Conservation (phyloP, 2,797 vertebrate species). For the Acipenser oxyrinchus region DNA sequence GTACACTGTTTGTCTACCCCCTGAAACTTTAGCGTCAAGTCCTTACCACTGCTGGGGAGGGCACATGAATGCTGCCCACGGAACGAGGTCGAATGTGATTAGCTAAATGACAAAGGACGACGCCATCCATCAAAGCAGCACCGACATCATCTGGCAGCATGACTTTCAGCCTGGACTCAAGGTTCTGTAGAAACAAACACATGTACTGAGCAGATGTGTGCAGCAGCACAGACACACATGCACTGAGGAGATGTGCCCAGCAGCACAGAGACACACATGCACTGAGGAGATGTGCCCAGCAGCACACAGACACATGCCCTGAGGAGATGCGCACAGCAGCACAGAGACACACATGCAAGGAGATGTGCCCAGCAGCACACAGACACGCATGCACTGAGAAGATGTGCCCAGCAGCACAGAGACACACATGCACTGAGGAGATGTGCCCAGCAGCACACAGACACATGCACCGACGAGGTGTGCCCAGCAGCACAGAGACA, state of each 20-base stretch:
- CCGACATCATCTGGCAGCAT: conserved; percentile 93
- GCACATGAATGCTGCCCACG: conserved; percentile 95
- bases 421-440: neutral
- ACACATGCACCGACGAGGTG: neutral
- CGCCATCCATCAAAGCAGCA: conserved; percentile 92
- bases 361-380: too few relatives aligned
- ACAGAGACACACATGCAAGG: too few relatives aligned
- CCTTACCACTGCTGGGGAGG: conserved; percentile 94
- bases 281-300: neutral
- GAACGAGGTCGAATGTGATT: conserved; percentile 96
- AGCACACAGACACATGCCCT: neutral
- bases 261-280: neutral
- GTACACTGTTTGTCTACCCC: too few relatives aligned
- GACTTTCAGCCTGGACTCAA: conserved; percentile 88
- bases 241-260: neutral
- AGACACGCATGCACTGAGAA: too few relatives aligned
- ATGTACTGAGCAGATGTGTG: neutral
- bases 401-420: too few relatives aligned
- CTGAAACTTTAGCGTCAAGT: too few relatives aligned
- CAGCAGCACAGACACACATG: conserved; percentile 1
- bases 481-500: conserved; percentile 10
- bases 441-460: neutral
- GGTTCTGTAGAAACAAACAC: conserved; percentile 62
- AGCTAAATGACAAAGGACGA: conserved; percentile 93
- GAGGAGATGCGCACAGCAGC: too few relatives aligned